Evolutionary conservation across 2,113 vertebrate species (phyloP).

Genomic region (Sprattus sprattus): DNA sequence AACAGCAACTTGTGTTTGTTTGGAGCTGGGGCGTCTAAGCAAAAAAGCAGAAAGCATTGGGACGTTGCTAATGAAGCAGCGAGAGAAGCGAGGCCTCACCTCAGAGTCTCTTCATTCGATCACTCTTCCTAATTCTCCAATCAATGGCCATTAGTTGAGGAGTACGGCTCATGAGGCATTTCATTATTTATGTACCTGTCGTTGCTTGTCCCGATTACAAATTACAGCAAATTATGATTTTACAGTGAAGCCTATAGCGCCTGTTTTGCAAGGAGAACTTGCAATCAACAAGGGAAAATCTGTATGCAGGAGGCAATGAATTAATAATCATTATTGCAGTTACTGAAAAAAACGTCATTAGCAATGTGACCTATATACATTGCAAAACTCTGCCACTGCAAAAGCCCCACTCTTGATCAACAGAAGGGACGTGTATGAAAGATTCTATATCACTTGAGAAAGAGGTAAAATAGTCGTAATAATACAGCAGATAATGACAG

Average conservation of each 20-base stretch:
- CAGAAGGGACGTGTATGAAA: neutral
- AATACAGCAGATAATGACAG: neutral
- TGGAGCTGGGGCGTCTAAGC: neutral
- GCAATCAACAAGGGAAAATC: neutral
- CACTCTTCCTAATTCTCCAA: neutral
- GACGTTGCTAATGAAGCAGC: neutral
- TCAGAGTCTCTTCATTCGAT: neutral
- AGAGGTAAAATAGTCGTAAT: neutral
- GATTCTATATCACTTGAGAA: neutral
- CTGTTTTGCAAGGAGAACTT: neutral
- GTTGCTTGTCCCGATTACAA: neutral
- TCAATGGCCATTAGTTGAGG: neutral
- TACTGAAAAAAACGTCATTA: neutral
- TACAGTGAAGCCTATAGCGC: neutral
- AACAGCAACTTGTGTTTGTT: neutral
- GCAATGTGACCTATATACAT: constrained; percentile 7
- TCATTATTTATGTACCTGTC: neutral
- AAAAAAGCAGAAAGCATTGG: neutral
- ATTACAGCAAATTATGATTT: neutral
- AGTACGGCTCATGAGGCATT: neutral
- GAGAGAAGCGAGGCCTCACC: neutral
- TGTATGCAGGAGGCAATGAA: neutral
- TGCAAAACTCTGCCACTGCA: neutral
- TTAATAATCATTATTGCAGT: constrained; percentile 8
- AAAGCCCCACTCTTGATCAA: neutral